These are phyloP conservation scores for Pseudochromis fuscus DNA, from an alignment of 2,797 vertebrate genomes.

Conservation along the genomic window DNA sequence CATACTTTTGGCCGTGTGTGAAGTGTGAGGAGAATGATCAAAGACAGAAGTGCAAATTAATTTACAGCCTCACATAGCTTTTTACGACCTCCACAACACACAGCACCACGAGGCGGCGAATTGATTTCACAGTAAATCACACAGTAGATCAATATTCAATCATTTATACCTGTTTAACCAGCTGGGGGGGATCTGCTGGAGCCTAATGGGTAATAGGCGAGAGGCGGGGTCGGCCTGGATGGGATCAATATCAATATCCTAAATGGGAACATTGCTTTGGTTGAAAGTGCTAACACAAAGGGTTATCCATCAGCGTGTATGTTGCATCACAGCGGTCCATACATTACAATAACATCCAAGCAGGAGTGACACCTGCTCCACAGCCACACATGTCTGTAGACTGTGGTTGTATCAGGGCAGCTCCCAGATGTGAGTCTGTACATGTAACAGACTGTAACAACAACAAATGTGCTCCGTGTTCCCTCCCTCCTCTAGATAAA, in stretches of 20 bases:
- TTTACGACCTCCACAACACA: not conserved
- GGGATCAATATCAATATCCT: conserved; percentile 22
- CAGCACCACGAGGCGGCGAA: not conserved
- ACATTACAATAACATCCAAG: too few species aligned
- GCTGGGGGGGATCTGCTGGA: too few species aligned
- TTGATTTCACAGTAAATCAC: not conserved
- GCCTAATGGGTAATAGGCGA: too few species aligned
- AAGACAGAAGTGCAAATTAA: not conserved
- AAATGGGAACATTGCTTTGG: not conserved
- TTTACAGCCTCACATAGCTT: not conserved
- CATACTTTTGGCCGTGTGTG: conserved; percentile 5
- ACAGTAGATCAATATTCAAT: conserved; percentile 7
- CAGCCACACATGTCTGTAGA: conserved; percentile 3
- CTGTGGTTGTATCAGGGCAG: not conserved
- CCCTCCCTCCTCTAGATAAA: conserved; percentile 12
- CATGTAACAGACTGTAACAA: not conserved
- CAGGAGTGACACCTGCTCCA: conserved; percentile 5
- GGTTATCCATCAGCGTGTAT: not conserved
- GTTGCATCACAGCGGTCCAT: not conserved
- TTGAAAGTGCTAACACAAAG: not conserved
- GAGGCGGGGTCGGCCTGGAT: too few species aligned
- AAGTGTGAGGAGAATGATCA: not conserved
- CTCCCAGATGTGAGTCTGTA: conserved; percentile 19
- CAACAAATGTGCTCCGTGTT: not conserved
- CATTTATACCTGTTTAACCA: too few species aligned